Conservation (phyloP, 2,888 invertebrate species). For the Agrotis clavis region DNA sequence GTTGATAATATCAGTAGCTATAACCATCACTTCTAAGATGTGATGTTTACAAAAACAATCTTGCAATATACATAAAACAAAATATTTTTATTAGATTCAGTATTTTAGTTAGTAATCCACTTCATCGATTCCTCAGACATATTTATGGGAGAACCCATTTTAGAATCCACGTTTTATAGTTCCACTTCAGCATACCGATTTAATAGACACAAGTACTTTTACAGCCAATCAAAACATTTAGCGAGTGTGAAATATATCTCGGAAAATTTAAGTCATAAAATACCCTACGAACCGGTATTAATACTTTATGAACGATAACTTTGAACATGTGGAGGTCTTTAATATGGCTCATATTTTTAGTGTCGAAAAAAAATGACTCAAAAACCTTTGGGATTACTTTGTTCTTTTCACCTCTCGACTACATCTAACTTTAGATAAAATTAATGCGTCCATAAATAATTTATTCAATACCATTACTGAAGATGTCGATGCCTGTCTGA, state of each 20-base stretch:
- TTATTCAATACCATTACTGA: background rate
- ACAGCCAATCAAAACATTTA: constrained; percentile 58
- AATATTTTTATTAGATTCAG: constrained; percentile 7
- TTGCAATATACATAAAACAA: constrained; percentile 15
- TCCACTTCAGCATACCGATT: constrained; percentile 47
- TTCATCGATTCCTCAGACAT: constrained; percentile 32
- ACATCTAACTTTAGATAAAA: background rate
- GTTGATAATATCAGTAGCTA: background rate
- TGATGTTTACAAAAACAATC: constrained; percentile 21
- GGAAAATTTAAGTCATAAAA: constrained; percentile 46
- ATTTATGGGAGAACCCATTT: constrained; percentile 54
- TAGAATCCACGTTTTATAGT: constrained; percentile 51
- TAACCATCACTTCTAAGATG: background rate
- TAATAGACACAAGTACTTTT: constrained; percentile 57
- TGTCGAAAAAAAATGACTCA: background rate
- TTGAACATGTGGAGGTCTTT: constrained; percentile 34
- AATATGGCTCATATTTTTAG: constrained; percentile 22
- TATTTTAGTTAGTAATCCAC: constrained; percentile 9
- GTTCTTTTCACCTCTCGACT: background rate
- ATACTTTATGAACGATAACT: constrained; percentile 53
- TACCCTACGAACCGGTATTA: constrained; percentile 38
- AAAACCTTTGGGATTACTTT: background rate
- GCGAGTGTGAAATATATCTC: constrained; percentile 39
- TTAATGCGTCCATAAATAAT: constrained; percentile 3
- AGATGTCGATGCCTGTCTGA: constrained; percentile 3